A percentile compares a stretch with the other conserved stretches of the same genome.
phyloP scores from a whole-genome alignment of 2,888 invertebrate species.

The Lycaena phlaeas region DNA sequence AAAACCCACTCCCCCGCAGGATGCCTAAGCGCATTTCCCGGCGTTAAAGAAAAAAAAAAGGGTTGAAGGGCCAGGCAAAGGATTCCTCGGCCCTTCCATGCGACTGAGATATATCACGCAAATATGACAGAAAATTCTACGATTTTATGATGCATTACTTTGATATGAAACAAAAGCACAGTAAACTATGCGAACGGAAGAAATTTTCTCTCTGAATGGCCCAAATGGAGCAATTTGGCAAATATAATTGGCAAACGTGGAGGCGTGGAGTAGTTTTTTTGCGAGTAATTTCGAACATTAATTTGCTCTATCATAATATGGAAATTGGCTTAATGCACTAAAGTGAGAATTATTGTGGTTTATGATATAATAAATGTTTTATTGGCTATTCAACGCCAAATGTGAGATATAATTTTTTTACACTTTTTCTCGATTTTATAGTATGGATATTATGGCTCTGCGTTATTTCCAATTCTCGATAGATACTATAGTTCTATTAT shows the following conservation, averaged over 20 bases:
- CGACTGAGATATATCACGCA: no score
- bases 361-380: slow-evolving; percentile 9
- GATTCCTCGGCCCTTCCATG: no score
- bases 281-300: slow-evolving; percentile 48
- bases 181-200: slow-evolving; percentile 49
- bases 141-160: no score
- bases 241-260: slow-evolving; percentile 36
- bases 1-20: no score
- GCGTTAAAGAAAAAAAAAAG: no score
- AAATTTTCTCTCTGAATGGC: slow-evolving; percentile 48
- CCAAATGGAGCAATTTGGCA: slow-evolving; percentile 57
- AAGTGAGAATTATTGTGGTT: slow-evolving; percentile 9
- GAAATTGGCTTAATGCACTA: slow-evolving; percentile 38
- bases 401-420: background rate
- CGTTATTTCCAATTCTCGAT: no score
- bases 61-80: no score
- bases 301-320: slow-evolving; percentile 51
- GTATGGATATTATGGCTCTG: no score
- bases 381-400: background rate
- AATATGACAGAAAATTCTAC: background rate
- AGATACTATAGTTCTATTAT: no score
- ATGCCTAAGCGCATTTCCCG: no score
- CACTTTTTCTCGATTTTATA: background rate
- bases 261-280: slow-evolving; percentile 43
- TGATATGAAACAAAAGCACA: slow-evolving; percentile 22